These are phyloP conservation scores for Meta bourneti DNA, from an alignment of 2,888 invertebrate genomes.

Conservation along the genomic window DNA sequence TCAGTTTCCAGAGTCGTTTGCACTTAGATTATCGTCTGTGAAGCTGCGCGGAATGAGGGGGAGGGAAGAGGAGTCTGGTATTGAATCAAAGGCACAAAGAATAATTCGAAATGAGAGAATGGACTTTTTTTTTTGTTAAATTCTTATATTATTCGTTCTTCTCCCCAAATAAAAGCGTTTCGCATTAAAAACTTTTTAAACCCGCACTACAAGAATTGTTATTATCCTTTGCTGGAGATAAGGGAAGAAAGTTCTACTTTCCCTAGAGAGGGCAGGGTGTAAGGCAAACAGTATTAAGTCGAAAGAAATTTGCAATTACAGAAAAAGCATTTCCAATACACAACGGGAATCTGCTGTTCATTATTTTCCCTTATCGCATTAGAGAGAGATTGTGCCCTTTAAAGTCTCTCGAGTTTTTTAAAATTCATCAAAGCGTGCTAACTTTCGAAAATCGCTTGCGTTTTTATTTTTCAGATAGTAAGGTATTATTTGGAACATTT, in stretches of 20 bases:
- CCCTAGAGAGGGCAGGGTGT: too few relatives aligned
- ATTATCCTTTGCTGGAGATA: conserved; percentile 34
- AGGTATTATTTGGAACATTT: not conserved
- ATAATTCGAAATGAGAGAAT: conserved; percentile 36
- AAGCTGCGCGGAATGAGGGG: conserved; percentile 6
- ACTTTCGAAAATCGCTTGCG: not conserved
- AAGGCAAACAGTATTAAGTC: conserved; percentile 22
- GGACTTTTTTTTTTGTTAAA: not conserved
- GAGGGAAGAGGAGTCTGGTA: conserved; percentile 39
- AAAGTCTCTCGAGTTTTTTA: not conserved
- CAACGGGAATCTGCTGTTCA: not conserved
- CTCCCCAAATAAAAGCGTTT: conserved; percentile 10
- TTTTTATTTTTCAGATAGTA: not conserved
- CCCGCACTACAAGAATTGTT: conserved; percentile 28
- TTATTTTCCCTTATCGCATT: not conserved
- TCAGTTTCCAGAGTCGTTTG: conserved; percentile 28
- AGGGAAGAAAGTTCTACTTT: not conserved
- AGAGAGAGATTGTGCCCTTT: not conserved
- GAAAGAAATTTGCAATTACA: conserved; percentile 34
- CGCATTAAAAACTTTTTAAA: conserved; percentile 39
- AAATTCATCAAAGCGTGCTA: not conserved
- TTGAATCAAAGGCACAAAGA: conserved; percentile 41
- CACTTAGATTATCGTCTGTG: conserved; percentile 49
- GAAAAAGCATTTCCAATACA: conserved; percentile 22
- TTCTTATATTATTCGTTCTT: not conserved